Percentiles rank a stretch among this genome's conserved stretches.
phyloP scores from a whole-genome alignment of 2,797 vertebrate genomes.

The Clarias platycephalus region DNA sequence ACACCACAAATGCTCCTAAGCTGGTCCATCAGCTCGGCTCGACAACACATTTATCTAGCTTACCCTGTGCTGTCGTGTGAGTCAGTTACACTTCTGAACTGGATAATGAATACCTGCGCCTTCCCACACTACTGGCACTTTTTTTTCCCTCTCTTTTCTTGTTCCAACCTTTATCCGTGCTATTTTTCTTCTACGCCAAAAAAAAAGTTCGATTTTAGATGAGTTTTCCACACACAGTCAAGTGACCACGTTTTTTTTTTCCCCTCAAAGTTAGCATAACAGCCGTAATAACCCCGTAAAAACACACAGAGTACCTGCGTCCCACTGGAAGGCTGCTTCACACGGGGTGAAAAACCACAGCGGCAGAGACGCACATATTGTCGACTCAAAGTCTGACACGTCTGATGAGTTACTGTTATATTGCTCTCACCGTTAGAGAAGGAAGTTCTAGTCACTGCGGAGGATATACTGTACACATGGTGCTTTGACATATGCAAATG shows the following conservation, averaged over 20 bases:
- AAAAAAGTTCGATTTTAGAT: neutral
- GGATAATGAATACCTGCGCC: neutral
- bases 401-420: neutral
- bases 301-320: neutral
- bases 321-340: constrained; percentile 8
- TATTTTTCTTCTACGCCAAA: neutral
- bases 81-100: neutral
- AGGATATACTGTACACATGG: neutral
- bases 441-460: neutral
- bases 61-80: neutral
- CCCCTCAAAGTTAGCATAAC: neutral
- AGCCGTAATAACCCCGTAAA: neutral
- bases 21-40: neutral
- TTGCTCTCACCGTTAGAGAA: neutral
- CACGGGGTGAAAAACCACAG: neutral
- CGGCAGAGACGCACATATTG: neutral
- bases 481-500: neutral
- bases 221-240: neutral
- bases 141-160: neutral
- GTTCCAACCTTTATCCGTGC: neutral
- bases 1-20: neutral
- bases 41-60: neutral
- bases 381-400: neutral
- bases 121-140: neutral
- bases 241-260: neutral